Evolutionary conservation across 1,140 invertebrate genomes (phyloP).

Genomic region (Drosophila erecta): DNA sequence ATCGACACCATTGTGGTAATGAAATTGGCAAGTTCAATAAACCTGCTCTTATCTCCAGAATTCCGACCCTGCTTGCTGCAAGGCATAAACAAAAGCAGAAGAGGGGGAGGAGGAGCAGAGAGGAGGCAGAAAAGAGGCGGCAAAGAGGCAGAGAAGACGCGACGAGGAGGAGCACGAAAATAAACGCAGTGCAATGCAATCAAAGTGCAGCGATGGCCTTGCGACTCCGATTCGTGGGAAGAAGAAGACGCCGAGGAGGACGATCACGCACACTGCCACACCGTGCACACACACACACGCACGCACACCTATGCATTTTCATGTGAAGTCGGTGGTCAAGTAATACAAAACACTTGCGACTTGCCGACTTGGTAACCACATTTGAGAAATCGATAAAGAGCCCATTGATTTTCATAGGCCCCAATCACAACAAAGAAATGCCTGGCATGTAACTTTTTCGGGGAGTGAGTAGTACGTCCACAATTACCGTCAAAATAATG

Average conservation of each 20-base stretch:
- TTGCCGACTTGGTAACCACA: slow-evolving; percentile 60
- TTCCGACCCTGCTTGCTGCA: slow-evolving; percentile 29
- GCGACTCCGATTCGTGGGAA: slow-evolving; percentile 41
- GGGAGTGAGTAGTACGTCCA: background rate
- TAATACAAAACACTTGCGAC: slow-evolving; percentile 69
- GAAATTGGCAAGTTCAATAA: slow-evolving; percentile 74
- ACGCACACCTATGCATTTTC: slow-evolving; percentile 10
- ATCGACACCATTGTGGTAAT: slow-evolving; percentile 41
- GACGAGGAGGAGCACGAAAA: slow-evolving; percentile 40
- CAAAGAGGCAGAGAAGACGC: slow-evolving; percentile 1
- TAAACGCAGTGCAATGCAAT: slow-evolving; percentile 65
- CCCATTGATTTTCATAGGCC: slow-evolving; percentile 56
- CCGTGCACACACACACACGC: background rate
- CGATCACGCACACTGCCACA: slow-evolving; percentile 14
- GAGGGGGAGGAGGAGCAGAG: background rate
- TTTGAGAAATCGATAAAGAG: slow-evolving; percentile 73
- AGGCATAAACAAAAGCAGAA: slow-evolving; percentile 61
- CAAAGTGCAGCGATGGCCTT: slow-evolving; percentile 67
- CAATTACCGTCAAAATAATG: background rate
- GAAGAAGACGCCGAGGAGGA: slow-evolving; percentile 15
- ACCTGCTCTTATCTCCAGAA: slow-evolving; percentile 62
- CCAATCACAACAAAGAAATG: slow-evolving; percentile 35
- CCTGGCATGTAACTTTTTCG: background rate
- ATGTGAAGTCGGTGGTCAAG: slow-evolving; percentile 28
- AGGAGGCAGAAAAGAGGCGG: background rate